Evolutionary conservation across 2,888 invertebrate species (phyloP), one percentile per base, ranked within the genome.

Genomic region (Neocrepidodera transversa): DNA sequence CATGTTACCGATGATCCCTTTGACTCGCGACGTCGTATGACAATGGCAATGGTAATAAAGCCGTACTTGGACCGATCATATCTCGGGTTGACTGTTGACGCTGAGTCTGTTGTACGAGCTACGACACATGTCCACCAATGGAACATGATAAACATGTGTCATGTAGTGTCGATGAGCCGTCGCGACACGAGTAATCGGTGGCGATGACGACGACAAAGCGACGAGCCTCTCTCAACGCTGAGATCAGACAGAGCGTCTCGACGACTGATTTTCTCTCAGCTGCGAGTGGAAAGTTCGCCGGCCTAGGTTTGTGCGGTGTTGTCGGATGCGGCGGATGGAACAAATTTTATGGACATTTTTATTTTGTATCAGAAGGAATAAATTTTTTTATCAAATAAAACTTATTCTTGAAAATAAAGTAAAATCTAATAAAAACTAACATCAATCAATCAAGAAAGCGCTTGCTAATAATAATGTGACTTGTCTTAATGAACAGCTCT

Each of bases 61-160:
- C 8, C 28, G 45, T 13, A 18, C 13, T 35, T 20, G 16, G 48
- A 28, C 1, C 17, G 23, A 47, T 20, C 38, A 47, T 54, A 23
- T 26, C 26, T 47, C 47, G 28, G 16, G 28, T 47, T 28, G 3
- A 17, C 1, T 38, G 38, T 8, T 13, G 35, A 14, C 42, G 49
- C 6, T 36, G 16, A 32, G 35, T 13, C 30, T 28, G 38, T 30
- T 20, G 23, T 47, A 10, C 38, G 48, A 55, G 40, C 48, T 20
- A 14, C 47, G 48, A 58, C 58, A 58, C 52, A 58, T 53, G 58
- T 48, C 52, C 58, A 58, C 52, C 58, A 53, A 52, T 56, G 20
- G 55, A 61, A 65, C 71, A 69, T 68, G 71, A 72, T 71, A 66
- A 68, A 68, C 73, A 70, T 71, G 73, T 70, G 70, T 71, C 72